These are phyloP conservation scores for Timema cristinae DNA, from an alignment of 2,888 invertebrate species.

Conservation along the genomic window DNA sequence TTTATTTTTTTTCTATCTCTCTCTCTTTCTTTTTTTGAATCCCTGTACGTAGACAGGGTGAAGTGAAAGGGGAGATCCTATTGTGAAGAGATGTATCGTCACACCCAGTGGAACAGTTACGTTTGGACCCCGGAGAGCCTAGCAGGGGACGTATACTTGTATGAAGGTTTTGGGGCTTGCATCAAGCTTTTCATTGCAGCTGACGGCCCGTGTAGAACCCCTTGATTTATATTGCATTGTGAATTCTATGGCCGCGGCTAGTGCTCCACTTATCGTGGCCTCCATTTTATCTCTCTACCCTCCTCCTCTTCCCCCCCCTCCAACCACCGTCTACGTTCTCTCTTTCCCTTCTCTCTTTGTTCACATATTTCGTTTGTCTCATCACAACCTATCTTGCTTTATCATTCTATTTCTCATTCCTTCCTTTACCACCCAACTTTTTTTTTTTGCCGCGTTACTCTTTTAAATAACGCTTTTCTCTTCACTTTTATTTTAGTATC, in stretches of 20 bases:
- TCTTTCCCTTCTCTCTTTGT: constrained; percentile 10
- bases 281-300: background rate
- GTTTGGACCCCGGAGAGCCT: too few relatives aligned
- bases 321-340: background rate
- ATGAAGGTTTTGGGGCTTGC: too few relatives aligned
- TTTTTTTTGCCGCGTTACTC: too few relatives aligned
- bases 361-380: constrained; percentile 6
- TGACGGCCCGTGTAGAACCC: constrained; percentile 1
- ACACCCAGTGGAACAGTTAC: too few relatives aligned
- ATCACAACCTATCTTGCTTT: background rate
- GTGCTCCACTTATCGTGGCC: background rate
- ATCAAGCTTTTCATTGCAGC: constrained; percentile 4
- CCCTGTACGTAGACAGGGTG: too few relatives aligned
- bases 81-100: too few relatives aligned
- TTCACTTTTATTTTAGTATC: too few relatives aligned
- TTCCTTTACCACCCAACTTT: background rate
- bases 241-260: constrained; percentile 7
- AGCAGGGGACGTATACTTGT: too few relatives aligned
- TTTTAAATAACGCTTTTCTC: too few relatives aligned
- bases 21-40: too few relatives aligned
- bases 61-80: too few relatives aligned
- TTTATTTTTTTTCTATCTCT: too few relatives aligned
- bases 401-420: constrained; percentile 14
- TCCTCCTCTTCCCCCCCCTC: background rate
- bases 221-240: constrained; percentile 13